Conservation (phyloP, 2,888 invertebrate genomes). For the Lottia scabra region DNA sequence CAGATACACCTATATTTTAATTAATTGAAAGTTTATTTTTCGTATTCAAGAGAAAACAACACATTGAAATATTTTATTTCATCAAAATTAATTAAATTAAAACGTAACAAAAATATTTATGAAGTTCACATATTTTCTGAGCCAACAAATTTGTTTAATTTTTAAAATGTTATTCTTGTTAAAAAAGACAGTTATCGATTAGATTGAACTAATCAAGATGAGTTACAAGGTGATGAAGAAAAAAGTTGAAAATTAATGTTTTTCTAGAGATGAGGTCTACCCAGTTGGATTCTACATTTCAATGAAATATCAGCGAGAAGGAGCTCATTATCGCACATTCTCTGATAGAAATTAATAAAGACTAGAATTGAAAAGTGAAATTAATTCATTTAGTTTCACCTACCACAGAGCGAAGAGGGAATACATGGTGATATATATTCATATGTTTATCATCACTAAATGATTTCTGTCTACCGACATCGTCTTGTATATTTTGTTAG, state of each 20-base stretch:
- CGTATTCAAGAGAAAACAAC: too few relatives aligned
- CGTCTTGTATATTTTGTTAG: too few relatives aligned
- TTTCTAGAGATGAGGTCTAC: background rate
- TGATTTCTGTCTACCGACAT: too few relatives aligned
- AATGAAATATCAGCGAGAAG: background rate
- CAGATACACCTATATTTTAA: too few relatives aligned
- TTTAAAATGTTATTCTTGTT: background rate
- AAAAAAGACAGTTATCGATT: background rate
- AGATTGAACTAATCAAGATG: conserved; percentile 3
- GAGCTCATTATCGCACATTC: conserved; percentile 1
- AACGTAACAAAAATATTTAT: too few relatives aligned
- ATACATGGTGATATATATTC: conserved; percentile 1
- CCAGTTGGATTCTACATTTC: background rate
- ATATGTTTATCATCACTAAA: conserved; percentile 1
- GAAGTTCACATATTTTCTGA: background rate
- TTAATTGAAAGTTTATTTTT: too few relatives aligned
- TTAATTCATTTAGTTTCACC: conserved; percentile 5
- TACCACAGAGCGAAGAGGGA: background rate
- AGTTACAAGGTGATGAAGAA: background rate
- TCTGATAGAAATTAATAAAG: background rate
- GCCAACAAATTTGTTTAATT: background rate
- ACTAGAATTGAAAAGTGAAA: background rate
- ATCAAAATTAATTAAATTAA: too few relatives aligned
- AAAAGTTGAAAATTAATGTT: conserved; percentile 1
- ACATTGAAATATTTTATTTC: too few relatives aligned